These are phyloP conservation scores for Novumbra hubbsi DNA, from an alignment of 2,797 vertebrate genomes.

Conservation along the genomic window DNA sequence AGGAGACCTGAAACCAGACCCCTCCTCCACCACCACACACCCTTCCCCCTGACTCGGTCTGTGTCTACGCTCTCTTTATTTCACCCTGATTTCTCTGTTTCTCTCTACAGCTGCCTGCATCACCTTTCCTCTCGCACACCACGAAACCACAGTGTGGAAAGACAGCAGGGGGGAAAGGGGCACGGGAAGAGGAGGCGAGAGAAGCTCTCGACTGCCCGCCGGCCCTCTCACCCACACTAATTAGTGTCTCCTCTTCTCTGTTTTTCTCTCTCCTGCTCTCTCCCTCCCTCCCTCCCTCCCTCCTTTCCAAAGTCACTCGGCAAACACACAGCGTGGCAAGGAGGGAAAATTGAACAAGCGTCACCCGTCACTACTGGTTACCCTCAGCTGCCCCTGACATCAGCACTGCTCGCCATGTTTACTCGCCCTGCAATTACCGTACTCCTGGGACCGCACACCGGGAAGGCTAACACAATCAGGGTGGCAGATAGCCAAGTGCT, in stretches of 20 bases:
- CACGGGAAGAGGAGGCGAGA: neutral
- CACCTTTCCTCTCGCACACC: neutral
- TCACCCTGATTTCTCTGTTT: constrained; percentile 26
- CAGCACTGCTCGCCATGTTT: constrained; percentile 61
- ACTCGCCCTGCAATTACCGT: constrained; percentile 70
- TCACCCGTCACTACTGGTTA: constrained; percentile 75
- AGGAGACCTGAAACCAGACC: neutral
- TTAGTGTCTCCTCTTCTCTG: too few relatives aligned
- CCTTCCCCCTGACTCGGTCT: constrained; percentile 2
- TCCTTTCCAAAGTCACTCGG: constrained; percentile 44
- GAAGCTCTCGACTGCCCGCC: neutral
- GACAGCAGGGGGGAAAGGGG: neutral
- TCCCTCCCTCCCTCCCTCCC: neutral
- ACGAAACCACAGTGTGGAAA: neutral
- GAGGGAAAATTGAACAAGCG: constrained; percentile 77
- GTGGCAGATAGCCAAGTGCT: constrained; percentile 40
- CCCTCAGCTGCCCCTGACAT: constrained; percentile 65
- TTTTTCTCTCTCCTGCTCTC: neutral
- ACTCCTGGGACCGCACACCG: constrained; percentile 42
- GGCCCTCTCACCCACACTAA: neutral
- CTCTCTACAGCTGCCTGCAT: neutral
- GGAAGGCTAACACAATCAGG: constrained; percentile 10
- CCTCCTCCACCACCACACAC: neutral
- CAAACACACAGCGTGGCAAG: constrained; percentile 28
- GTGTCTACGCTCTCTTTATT: constrained; percentile 29